Evolutionary conservation across 1,140 invertebrate species (phyloP).

Genomic region (Dryas iulia): DNA sequence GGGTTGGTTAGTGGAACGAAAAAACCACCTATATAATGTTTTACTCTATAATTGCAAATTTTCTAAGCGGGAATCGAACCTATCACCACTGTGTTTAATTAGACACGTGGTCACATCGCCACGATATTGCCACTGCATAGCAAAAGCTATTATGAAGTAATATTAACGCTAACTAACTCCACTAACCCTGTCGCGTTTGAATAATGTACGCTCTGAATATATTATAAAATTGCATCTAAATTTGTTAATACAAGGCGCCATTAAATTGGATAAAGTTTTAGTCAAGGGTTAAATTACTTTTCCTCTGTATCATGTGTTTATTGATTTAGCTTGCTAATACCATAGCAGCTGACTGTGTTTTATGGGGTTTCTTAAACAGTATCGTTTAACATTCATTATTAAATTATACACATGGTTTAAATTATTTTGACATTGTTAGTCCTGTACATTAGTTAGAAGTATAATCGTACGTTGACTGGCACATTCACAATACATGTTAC

Average conservation of each 20-base stretch:
- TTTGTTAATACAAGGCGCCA: not conserved
- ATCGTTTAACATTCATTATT: conserved; percentile 30
- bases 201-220: too few relatives aligned
- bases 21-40: too few relatives aligned
- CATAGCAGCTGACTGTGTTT: conserved; percentile 5
- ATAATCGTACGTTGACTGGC: not conserved
- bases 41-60: too few relatives aligned
- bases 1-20: too few relatives aligned
- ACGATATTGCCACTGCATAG: too few relatives aligned
- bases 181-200: too few relatives aligned
- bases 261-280: not conserved
- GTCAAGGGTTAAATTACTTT: not conserved
- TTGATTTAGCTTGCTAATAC: conserved; percentile 13
- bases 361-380: conserved; percentile 31
- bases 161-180: too few relatives aligned
- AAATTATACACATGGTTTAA: conserved; percentile 16
- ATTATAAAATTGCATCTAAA: not conserved
- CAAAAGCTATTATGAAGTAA: too few relatives aligned
- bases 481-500: not conserved
- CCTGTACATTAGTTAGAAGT: not conserved
- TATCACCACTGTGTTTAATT: too few relatives aligned
- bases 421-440: not conserved
- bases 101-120: too few relatives aligned
- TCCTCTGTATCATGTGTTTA: not conserved
- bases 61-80: too few relatives aligned